These are phyloP conservation scores for Hyposoter dolosus DNA, from an alignment of 2,888 invertebrate genomes.

Conservation along the genomic window DNA sequence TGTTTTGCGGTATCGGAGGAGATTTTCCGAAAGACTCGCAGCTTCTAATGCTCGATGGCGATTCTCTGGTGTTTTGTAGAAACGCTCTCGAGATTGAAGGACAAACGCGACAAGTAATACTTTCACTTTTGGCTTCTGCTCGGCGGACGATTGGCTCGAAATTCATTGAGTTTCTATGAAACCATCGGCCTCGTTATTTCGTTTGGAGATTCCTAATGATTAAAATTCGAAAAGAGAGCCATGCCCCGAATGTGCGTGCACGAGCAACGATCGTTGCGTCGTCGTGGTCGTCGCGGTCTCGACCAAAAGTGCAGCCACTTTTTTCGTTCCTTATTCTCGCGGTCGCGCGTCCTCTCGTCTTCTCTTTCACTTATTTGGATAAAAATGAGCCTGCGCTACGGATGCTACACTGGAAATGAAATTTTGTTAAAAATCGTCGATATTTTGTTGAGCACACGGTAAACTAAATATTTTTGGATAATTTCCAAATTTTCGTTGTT, in stretches of 20 bases:
- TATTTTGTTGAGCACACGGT: no score
- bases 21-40: conserved; percentile 3
- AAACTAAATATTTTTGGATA: no score
- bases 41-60: neutral
- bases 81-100: neutral
- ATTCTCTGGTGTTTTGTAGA: neutral
- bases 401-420: no score
- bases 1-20: conserved; percentile 37
- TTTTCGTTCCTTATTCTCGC: no score
- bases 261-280: no score
- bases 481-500: no score
- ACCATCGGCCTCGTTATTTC: neutral
- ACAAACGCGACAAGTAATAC: neutral
- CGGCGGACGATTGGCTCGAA: neutral
- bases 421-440: no score
- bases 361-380: no score
- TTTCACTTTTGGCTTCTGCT: neutral
- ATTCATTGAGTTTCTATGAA: neutral
- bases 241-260: neutral
- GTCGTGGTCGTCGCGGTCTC: no score
- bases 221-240: neutral
- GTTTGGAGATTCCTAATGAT: neutral
- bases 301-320: no score
- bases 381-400: no score
- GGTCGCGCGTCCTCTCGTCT: no score